Evolutionary conservation across 2,113 vertebrate genomes (phyloP).

Genomic region (Hystrix brachyura): DNA sequence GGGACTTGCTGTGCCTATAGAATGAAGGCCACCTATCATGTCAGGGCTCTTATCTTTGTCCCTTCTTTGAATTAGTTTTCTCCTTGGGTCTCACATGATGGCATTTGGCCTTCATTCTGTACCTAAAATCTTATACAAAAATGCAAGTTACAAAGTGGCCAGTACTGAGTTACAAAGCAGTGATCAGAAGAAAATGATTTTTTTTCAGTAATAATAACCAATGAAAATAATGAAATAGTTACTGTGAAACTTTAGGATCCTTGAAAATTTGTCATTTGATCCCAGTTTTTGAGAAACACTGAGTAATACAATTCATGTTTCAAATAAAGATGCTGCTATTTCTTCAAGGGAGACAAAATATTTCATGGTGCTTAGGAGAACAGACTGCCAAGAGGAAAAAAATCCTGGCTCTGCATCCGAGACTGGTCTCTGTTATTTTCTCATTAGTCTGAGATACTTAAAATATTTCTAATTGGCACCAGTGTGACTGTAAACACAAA

Average conservation of each 20-base stretch:
- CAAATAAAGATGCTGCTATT: conserved; percentile 38
- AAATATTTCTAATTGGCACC: conserved; percentile 73
- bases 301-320: conserved; percentile 20
- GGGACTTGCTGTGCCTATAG: not conserved
- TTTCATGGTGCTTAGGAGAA: not conserved
- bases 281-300: conserved; percentile 27
- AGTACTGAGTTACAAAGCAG: not conserved
- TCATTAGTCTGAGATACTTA: conserved; percentile 56
- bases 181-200: not conserved
- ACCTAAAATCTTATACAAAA: not conserved
- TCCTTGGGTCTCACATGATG: not conserved
- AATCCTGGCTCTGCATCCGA: conserved; percentile 37
- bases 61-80: not conserved
- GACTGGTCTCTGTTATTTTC: conserved; percentile 48
- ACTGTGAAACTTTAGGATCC: conserved; percentile 9
- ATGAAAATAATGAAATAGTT: conserved; percentile 24
- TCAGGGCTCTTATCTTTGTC: not conserved
- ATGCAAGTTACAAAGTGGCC: not conserved
- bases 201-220: conserved; percentile 23
- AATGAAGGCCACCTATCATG: not conserved
- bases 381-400: not conserved
- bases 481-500: conserved; percentile 27
- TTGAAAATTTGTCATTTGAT: conserved; percentile 44
- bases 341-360: conserved; percentile 41
- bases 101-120: not conserved